Evolutionary conservation across 2,888 invertebrate genomes (phyloP), one percentile per base, ranked within the genome.

Genomic region (Yponomeuta cagnagella): DNA sequence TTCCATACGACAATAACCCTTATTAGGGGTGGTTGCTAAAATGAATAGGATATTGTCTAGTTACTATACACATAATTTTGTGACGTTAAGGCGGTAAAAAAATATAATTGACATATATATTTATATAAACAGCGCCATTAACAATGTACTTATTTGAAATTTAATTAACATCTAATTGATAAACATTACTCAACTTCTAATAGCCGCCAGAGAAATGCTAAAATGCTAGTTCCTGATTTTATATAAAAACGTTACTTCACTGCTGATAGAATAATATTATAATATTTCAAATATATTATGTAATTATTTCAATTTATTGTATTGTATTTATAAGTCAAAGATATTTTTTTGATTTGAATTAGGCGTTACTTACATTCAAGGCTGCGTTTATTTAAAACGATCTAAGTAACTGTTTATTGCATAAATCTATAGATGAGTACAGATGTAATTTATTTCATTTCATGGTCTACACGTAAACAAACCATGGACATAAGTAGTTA

Each of bases 71-170:
- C 52, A 52, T 10, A 58, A 52, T 52, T 69, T 10, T 31, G 58
- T 48, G 70, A 52, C 66, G 66, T n/a, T 63, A 10, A 10, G 2
- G 65, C 65, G 48, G 65, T 70, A 70, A 70, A 63, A 70, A 70
- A 70, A 70, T 70, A 70, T 33, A 70, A 70, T 15, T 30, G 65
- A 23, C 23, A 23, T 63, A 43, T 58, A 33, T 33, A 33, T 33
- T 33, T 33, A 33, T 33, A 33, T 8, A 63, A 31, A 12, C 65
- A 65, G 65, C 65, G 65, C 65, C 33, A 30, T 65, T 10, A 31
- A 65, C 65, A 31, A 12, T 58, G 52, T 58, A 15, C 15, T 58
- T 58, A 15, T 15, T 58, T 15, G 43, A 43, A 43, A 43, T 58
- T 58, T 58, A 15, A 58, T 15, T 58, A 58, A 43, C 52, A 12